Conservation (phyloP, 2,888 invertebrate species). For the Gisinianus flammeolus region DNA sequence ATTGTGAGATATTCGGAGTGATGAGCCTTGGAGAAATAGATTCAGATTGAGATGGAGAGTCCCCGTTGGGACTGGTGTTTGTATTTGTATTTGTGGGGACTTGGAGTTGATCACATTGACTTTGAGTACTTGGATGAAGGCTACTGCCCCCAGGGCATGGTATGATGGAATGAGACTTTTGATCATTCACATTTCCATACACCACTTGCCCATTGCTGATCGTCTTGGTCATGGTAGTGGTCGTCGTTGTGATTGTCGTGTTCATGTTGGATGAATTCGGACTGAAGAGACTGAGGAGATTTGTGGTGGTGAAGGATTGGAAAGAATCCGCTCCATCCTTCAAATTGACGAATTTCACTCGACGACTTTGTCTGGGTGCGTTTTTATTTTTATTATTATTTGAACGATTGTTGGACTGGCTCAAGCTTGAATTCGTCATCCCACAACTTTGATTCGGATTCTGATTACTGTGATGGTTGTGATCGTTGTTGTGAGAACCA, state of each 20-base stretch:
- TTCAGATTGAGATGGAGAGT: no score
- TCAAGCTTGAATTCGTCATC: not conserved
- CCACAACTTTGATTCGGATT: not conserved
- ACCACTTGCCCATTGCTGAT: not conserved
- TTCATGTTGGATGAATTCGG: constrained; percentile 4
- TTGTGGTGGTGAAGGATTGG: not conserved
- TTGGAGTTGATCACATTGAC: not conserved
- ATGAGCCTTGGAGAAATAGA: no score
- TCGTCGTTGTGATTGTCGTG: not conserved
- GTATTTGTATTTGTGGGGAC: no score
- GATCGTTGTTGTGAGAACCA: not conserved
- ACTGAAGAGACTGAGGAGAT: no score
- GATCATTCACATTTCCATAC: not conserved
- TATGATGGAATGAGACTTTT: not conserved
- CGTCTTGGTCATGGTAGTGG: not conserved
- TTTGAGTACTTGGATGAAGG: no score
- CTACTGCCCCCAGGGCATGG: no score
- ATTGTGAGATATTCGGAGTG: no score
- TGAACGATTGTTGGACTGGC: not conserved
- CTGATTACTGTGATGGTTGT: not conserved
- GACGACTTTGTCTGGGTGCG: constrained; percentile 28
- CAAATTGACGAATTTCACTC: constrained; percentile 38
- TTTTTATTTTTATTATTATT: constrained; percentile 15
- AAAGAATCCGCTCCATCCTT: not conserved
- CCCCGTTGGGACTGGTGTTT: no score